Base-by-base conservation (phyloP, 2,888 invertebrate genomes). In the Zelleria hepariella region DNA sequence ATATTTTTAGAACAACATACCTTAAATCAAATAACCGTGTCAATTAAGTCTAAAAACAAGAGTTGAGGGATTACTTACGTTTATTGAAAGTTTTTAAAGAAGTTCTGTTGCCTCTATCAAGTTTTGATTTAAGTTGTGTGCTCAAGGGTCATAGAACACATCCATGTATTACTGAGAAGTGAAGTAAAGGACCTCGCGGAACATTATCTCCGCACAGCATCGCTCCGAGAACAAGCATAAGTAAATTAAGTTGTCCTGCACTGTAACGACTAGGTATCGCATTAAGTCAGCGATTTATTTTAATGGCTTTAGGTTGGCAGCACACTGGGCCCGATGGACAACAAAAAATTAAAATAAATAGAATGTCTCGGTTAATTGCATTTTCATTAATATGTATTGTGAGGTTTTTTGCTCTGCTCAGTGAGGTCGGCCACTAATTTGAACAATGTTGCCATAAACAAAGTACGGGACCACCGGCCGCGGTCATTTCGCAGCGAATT, bases 201-300 rank as follows among this genome's bases (percentile, higher is more conserved):
- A 61, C 62, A 64, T 69, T 67, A 69, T 68, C 65, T 61, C 54
- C 57, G 60, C 57, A 64, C 59, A 53, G n/a, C n/a, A n/a, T n/a
- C 57, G 53, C 57, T 56, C 62, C 27, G 64, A 66, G 60, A 57
- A 68, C 65, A 65, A 63, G 65, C 68, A 65, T 68, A 69, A 70
- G 67, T 73, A 71, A 74, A 77, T 74, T 72, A 72, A 77, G 71
- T 70, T 66, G 67, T 73, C 68, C 65, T 62, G 62, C 59, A 24
- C 66, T 68, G 67, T 66, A 72, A 71, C 68, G 66, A 75, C 68
- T 65, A 67, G 58, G 49, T n/a, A 18, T 67, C 67, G 60, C 70
- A 75, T 77, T 74, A 75, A 67, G 68, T 64, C 63, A 65, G 66
- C 71, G 69, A 74, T 75, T 76, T 75, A 75, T 69, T 72, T 70